These are phyloP conservation scores for Manis javanica DNA, from an alignment of 2,797 vertebrate genomes.

Conservation along the genomic window DNA sequence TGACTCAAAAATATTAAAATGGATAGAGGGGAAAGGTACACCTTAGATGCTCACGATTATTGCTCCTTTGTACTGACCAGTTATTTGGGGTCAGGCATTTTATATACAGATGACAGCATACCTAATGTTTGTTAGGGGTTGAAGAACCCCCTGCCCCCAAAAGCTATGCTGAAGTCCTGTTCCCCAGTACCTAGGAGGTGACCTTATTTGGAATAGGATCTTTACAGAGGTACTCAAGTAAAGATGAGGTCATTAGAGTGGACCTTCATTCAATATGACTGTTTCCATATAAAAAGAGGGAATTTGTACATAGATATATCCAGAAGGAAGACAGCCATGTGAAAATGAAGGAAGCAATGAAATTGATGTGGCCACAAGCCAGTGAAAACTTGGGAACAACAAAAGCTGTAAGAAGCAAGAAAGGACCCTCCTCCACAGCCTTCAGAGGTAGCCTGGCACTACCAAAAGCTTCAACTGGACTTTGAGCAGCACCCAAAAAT, in stretches of 20 bases:
- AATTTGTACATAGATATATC: not conserved
- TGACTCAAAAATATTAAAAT: not conserved
- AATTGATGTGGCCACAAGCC: not conserved
- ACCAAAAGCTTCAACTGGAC: not conserved
- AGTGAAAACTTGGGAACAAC: not conserved
- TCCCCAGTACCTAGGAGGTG: not conserved
- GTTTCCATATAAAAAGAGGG: not conserved
- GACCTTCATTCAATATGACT: not conserved
- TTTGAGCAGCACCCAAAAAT: not conserved
- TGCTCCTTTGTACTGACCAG: not conserved
- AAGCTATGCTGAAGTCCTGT: not conserved
- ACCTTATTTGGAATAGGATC: not conserved
- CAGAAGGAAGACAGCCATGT: not conserved
- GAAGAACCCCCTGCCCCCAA: not conserved
- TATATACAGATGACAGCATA: not conserved
- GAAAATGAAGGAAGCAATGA: not conserved
- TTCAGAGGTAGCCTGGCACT: not conserved
- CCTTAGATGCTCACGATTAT: not conserved
- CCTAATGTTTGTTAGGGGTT: not conserved
- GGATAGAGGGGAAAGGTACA: not conserved
- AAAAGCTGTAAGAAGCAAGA: not conserved
- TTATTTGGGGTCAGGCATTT: not conserved
- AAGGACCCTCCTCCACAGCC: not conserved
- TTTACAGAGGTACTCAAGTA: constrained; percentile 9
- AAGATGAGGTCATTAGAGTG: not conserved